Evolutionary conservation across 2,888 invertebrate species (phyloP).

Genomic region (Drosophila paucipuncta): DNA sequence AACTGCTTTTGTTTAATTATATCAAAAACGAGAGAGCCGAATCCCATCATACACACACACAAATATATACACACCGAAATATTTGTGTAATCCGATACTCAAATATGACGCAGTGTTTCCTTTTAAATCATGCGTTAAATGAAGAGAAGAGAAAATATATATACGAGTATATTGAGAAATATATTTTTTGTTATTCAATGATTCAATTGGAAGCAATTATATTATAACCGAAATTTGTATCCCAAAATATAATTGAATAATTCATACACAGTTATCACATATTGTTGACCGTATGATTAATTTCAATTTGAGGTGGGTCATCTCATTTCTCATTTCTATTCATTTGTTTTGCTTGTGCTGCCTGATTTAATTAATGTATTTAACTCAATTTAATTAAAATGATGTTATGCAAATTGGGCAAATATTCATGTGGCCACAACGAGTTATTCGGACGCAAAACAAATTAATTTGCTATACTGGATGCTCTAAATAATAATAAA

Average conservation of each 20-base stretch:
- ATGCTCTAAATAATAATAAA: conserved; percentile 30
- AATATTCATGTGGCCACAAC: conserved; percentile 29
- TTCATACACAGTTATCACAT: neutral
- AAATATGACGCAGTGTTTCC: neutral
- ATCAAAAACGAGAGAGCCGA: conserved; percentile 19
- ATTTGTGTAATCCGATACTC: neutral
- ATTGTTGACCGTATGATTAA: neutral
- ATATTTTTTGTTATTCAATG: neutral
- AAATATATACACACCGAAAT: neutral
- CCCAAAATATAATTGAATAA: neutral
- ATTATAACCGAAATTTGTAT: neutral
- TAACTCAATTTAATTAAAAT: conserved; percentile 51
- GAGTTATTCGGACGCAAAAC: conserved; percentile 2
- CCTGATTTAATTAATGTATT: conserved; percentile 40
- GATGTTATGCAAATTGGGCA: conserved; percentile 16
- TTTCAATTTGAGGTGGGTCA: neutral
- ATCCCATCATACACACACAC: neutral
- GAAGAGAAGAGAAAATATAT: neutral
- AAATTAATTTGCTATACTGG: conserved; percentile 18
- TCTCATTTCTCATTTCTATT: conserved; percentile 9
- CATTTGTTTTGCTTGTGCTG: conserved; percentile 2
- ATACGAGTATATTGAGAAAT: neutral
- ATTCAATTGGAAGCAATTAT: neutral
- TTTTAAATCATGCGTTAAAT: neutral
- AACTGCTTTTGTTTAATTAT: conserved; percentile 48